These are phyloP conservation scores for Eristalis arbustorum DNA, from an alignment of 2,888 invertebrate genomes.

Conservation along the genomic window DNA sequence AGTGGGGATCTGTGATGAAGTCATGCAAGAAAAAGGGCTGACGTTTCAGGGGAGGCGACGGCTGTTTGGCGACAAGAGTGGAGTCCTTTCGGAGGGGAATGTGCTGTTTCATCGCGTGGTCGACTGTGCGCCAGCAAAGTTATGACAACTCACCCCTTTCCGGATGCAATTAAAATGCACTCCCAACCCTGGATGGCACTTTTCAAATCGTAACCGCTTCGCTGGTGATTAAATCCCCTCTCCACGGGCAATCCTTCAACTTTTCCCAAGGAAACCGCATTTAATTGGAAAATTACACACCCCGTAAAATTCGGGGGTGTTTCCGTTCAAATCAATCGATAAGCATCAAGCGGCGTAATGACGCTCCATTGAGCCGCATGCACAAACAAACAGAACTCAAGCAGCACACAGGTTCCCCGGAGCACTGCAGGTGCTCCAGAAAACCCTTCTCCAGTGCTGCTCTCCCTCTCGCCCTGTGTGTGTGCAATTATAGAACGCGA, in stretches of 20 bases:
- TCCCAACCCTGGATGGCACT: neutral
- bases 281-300: slow-evolving; percentile 61
- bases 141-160: neutral
- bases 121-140: too few relatives aligned
- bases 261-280: neutral
- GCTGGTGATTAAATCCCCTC: neutral
- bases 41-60: neutral
- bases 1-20: neutral
- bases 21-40: neutral
- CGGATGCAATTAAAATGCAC: neutral
- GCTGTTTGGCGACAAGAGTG: too few relatives aligned
- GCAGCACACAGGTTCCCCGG: neutral
- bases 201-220: slow-evolving; percentile 1
- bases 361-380: slow-evolving; percentile 50
- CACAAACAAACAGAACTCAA: slow-evolving; percentile 42
- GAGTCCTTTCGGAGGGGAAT: too few relatives aligned
- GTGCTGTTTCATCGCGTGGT: too few relatives aligned
- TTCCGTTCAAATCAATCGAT: slow-evolving; percentile 61
- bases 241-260: slow-evolving; percentile 41
- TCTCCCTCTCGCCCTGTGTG: neutral
- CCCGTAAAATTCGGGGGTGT: slow-evolving; percentile 33
- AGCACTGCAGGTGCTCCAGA: slow-evolving; percentile 51
- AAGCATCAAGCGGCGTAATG: slow-evolving; percentile 56
- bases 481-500: slow-evolving; percentile 53
- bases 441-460: slow-evolving; percentile 5